Conservation (phyloP, 1,140 invertebrate genomes). For the Pseudomyrmex concolor region DNA sequence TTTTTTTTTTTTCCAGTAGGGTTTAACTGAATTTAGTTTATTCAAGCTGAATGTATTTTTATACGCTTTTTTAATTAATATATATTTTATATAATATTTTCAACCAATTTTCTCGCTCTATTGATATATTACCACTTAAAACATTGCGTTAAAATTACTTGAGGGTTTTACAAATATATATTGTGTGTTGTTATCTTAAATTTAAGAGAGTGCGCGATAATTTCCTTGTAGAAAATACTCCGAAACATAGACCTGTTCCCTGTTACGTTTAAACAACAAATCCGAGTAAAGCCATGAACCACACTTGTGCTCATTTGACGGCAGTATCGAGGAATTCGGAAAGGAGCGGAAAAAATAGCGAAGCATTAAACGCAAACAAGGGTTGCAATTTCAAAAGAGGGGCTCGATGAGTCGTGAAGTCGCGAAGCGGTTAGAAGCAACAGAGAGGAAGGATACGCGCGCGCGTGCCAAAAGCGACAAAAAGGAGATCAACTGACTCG, state of each 20-base stretch:
- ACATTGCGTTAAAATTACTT: no score
- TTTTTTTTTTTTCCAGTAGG: conserved; percentile 28
- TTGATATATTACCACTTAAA: no score
- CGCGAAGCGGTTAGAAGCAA: conserved; percentile 71
- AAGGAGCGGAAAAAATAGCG: conserved; percentile 76
- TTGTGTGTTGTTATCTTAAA: no score
- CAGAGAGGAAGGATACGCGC: conserved; percentile 46
- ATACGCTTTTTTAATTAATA: neutral
- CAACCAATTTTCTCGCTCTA: no score
- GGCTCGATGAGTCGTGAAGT: conserved; percentile 79
- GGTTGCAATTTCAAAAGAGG: conserved; percentile 81
- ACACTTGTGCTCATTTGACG: conserved; percentile 65
- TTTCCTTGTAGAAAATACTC: no score
- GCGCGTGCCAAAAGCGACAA: conserved; percentile 66
- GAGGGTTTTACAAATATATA: no score
- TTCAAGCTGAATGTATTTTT: neutral
- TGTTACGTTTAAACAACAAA: conserved; percentile 9
- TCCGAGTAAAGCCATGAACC: conserved; percentile 60
- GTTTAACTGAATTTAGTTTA: conserved; percentile 41
- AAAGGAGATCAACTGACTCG: conserved; percentile 64
- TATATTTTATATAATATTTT: no score
- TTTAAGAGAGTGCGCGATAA: no score
- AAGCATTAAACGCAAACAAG: conserved; percentile 82
- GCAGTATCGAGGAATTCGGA: conserved; percentile 22
- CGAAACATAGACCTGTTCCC: neutral